phyloP scores from a whole-genome alignment of 2,113 vertebrate species.

The Himantopus leucocephalus region DNA sequence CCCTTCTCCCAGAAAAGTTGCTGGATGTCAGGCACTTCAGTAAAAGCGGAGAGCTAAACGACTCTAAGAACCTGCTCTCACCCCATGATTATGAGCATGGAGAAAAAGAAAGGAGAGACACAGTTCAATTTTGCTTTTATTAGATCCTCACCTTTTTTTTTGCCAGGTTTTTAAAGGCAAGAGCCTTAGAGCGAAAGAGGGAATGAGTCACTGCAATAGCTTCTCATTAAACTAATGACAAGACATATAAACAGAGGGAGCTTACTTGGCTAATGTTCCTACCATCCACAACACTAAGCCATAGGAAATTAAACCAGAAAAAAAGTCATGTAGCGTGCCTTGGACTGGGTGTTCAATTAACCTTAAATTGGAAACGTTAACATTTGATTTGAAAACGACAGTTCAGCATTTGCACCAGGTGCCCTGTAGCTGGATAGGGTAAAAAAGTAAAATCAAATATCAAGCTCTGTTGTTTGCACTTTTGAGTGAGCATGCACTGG shows the following conservation, averaged over 20 bases:
- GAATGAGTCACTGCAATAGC: slow-evolving; percentile 15
- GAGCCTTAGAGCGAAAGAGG: background rate
- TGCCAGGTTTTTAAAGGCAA: background rate
- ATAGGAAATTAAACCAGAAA: slow-evolving; percentile 4
- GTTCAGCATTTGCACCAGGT: background rate
- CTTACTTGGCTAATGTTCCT: background rate
- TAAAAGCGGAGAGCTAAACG: background rate
- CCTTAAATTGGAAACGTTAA: slow-evolving; percentile 8
- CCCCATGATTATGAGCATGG: background rate
- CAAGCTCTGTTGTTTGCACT: background rate
- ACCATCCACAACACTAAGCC: background rate
- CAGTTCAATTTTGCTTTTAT: slow-evolving; percentile 4
- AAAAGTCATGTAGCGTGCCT: background rate
- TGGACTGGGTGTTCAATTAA: background rate
- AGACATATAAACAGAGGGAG: background rate
- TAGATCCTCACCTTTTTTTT: background rate
- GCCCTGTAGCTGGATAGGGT: background rate
- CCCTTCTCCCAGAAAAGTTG: background rate
- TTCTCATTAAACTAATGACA: slow-evolving; percentile 55
- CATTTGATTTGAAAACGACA: background rate
- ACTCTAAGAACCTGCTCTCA: background rate
- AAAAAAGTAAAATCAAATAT: background rate
- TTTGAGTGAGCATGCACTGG: background rate
- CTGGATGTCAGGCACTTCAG: background rate
- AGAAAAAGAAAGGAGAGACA: background rate